Conservation (phyloP, 2,888 invertebrate species). For the Chymomyza fuscimana region DNA sequence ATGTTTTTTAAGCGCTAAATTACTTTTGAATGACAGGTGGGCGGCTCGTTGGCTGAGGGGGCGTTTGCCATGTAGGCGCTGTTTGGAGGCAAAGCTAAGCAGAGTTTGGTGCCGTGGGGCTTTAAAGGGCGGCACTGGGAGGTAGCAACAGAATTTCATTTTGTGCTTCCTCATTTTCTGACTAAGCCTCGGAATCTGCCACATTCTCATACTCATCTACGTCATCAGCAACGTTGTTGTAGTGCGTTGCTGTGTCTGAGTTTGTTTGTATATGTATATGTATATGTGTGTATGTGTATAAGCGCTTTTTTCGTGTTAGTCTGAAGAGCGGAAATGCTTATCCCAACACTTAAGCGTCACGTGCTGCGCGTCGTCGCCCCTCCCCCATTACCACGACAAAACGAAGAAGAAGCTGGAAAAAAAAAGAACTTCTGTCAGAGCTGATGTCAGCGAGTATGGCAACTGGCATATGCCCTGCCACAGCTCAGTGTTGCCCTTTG, state of each 20-base stretch:
- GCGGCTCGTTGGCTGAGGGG: slow-evolving; percentile 15
- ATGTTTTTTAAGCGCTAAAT: slow-evolving; percentile 74
- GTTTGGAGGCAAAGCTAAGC: not conserved
- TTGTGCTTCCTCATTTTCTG: slow-evolving; percentile 59
- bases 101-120: slow-evolving; percentile 34
- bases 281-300: slow-evolving; percentile 9
- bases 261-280: slow-evolving; percentile 14
- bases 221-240: slow-evolving; percentile 18
- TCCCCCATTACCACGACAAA: not conserved
- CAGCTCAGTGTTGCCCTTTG: not conserved
- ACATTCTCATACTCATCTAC: slow-evolving; percentile 6
- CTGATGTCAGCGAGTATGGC: not conserved
- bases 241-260: slow-evolving; percentile 15
- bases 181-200: not conserved
- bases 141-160: slow-evolving; percentile 67
- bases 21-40: slow-evolving; percentile 69
- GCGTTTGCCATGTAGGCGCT: not conserved
- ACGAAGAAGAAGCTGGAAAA: not conserved
- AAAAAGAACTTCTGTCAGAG: not conserved
- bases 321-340: slow-evolving; percentile 75
- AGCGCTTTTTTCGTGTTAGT: slow-evolving; percentile 58
- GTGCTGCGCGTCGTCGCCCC: slow-evolving; percentile 41
- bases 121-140: slow-evolving; percentile 10
- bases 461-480: not conserved
- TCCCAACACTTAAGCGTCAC: slow-evolving; percentile 70